Evolutionary conservation across 2,113 vertebrate genomes (phyloP), one percentile per base, ranked within the genome.

Genomic region (Corydoras sp.): DNA sequence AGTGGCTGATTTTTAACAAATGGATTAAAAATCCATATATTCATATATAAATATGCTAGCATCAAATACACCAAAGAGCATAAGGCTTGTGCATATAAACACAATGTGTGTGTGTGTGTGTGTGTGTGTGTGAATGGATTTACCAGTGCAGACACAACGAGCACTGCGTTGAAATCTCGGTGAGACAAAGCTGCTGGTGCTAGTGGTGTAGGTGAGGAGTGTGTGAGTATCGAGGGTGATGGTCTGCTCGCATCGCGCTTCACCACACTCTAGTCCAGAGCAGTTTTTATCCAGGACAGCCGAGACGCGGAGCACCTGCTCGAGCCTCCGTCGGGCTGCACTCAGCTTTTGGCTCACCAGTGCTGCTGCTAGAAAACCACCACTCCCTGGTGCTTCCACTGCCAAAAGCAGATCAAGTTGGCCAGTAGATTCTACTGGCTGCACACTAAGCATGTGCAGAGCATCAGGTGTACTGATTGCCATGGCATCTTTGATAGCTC

Each of bases 251-350:
- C 97, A 99, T 76, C 94, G 93, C 0, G 92, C 92, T 0, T 96
- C 95, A 10, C 93, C 92, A 76, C 97, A 99, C 80, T 95, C 93
- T 80, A 98, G 86, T 30, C 94, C 95, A 0, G 96, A 96, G 80
- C 97, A 99, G 90, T 97, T 98, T 86, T 97, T 97, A 74, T 98
- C 97, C 79, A 98, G 79, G 81, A 98, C 92, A 59, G 96, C 91
- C 0, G 95, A 92, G 78, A 98, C 92, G 35, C 90, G 89, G 78
- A 99, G 89, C 65, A 93, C 91, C 61, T 93, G 93, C 81, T 98
- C 96, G 83, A 99, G 90, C 68, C 93, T 91, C 71, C 91, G 85
- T 69, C 95, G 90, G 0, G 94, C 92, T 0, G 88, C 92, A 69
- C 90, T 92, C 53, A 99, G 91, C 85, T 99, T 98, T 90, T 98